A percentile compares a stretch with the other conserved stretches of the same genome.
Evolutionary conservation across 1,140 invertebrate species (phyloP).

Genomic region (Drosophila ogumai): DNA sequence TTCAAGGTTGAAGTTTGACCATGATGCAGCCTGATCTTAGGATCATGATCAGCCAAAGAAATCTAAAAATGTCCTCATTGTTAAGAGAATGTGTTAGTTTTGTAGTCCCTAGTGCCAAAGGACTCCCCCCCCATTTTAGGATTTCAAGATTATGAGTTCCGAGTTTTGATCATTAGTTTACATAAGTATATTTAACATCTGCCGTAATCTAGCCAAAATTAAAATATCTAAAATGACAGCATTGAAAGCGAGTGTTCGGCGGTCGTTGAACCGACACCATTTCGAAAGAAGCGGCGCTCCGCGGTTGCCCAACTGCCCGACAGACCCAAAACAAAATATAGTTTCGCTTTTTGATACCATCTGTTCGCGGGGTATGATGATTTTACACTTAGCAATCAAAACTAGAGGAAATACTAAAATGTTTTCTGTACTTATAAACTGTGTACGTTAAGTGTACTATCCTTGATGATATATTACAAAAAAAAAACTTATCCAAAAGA

Average conservation of each 20-base stretch:
- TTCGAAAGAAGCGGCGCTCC: slow-evolving; percentile 26
- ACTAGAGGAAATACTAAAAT: background rate
- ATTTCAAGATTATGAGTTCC: background rate
- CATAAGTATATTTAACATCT: background rate
- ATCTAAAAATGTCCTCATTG: background rate
- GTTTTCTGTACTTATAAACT: too few species aligned
- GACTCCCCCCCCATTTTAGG: background rate
- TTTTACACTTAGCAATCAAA: background rate
- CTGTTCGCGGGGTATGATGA: slow-evolving; percentile 8
- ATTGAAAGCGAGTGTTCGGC: background rate
- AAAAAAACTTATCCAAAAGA: too few species aligned
- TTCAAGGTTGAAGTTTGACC: background rate
- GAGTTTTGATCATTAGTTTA: background rate
- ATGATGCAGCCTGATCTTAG: too few species aligned
- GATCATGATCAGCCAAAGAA: background rate
- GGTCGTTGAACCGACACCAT: slow-evolving; percentile 40
- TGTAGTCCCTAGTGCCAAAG: background rate
- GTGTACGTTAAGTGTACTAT: too few species aligned
- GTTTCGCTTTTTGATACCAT: slow-evolving; percentile 43
- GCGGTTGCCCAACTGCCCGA: slow-evolving; percentile 45
- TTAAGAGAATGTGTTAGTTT: too few species aligned
- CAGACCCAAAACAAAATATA: slow-evolving; percentile 38
- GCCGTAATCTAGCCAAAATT: background rate
- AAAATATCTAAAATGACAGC: background rate
- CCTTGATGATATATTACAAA: too few species aligned